Conservation (phyloP, 2,888 invertebrate species). For the Cosmopolites sordidus region DNA sequence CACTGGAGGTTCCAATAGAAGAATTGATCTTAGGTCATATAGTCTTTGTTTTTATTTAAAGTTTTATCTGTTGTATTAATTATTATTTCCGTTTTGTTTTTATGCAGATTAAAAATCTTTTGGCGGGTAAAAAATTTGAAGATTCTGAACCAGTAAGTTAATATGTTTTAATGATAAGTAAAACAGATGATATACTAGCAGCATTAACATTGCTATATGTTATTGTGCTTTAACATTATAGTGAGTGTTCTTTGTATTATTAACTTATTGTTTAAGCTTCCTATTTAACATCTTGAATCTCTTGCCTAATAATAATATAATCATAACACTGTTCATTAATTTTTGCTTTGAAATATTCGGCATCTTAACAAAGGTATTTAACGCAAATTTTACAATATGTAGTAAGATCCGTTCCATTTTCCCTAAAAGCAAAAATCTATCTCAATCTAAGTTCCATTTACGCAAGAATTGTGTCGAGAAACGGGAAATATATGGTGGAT, state of each 20-base stretch:
- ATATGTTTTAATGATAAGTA: not conserved
- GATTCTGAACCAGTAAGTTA: conserved; percentile 51
- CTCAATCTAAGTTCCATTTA: too few relatives aligned
- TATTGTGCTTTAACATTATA: not conserved
- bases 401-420: too few relatives aligned
- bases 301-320: too few relatives aligned
- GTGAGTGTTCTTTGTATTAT: not conserved
- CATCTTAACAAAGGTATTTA: too few relatives aligned
- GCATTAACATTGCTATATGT: not conserved
- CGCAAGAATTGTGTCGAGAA: too few relatives aligned
- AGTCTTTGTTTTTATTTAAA: conserved; percentile 22
- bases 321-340: too few relatives aligned
- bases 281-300: too few relatives aligned
- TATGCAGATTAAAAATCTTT: conserved; percentile 65
- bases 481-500: too few relatives aligned
- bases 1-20: too few relatives aligned
- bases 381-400: too few relatives aligned
- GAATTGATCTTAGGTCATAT: conserved; percentile 5
- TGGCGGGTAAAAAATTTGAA: conserved; percentile 68
- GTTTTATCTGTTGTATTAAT: conserved; percentile 29
- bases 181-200: not conserved
- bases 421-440: too few relatives aligned
- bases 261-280: not conserved
- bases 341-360: too few relatives aligned
- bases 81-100: conserved; percentile 29